Evolutionary conservation across 2,113 vertebrate genomes (phyloP).

Genomic region (Lanius ludovicianus): DNA sequence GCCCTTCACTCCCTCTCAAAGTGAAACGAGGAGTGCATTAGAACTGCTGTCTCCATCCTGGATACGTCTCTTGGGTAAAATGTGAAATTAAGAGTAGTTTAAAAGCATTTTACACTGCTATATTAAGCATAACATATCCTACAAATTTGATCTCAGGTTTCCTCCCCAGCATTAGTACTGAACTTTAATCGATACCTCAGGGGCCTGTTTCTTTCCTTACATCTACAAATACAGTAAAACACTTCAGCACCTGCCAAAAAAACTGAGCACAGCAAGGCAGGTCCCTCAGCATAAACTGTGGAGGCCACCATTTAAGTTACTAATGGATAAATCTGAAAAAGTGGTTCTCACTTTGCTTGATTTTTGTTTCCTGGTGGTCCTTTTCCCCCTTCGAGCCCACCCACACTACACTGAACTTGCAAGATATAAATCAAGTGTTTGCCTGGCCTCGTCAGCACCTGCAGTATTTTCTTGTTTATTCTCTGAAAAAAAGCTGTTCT

Average conservation of each 20-base stretch:
- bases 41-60: not conserved
- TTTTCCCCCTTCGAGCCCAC: not conserved
- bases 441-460: fast-evolving
- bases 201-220: not conserved
- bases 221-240: not conserved
- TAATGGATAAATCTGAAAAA: not conserved
- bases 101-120: not conserved
- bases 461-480: not conserved
- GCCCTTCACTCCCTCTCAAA: not conserved
- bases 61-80: not conserved
- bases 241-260: not conserved
- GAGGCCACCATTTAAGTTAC: not conserved
- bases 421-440: not conserved
- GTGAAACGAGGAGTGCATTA: not conserved
- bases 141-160: not conserved
- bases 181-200: not conserved
- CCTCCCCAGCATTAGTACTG: not conserved
- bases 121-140: not conserved
- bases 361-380: not conserved
- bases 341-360: not conserved
- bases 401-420: fast-evolving
- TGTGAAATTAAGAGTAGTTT: not conserved
- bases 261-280: not conserved
- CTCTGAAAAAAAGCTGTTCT: not conserved
- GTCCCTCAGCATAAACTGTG: fast-evolving